Percentiles rank a stretch among this genome's conserved stretches.
Evolutionary conservation across 2,797 vertebrate genomes (phyloP).

Genomic region (Phoxinus dragarum): DNA sequence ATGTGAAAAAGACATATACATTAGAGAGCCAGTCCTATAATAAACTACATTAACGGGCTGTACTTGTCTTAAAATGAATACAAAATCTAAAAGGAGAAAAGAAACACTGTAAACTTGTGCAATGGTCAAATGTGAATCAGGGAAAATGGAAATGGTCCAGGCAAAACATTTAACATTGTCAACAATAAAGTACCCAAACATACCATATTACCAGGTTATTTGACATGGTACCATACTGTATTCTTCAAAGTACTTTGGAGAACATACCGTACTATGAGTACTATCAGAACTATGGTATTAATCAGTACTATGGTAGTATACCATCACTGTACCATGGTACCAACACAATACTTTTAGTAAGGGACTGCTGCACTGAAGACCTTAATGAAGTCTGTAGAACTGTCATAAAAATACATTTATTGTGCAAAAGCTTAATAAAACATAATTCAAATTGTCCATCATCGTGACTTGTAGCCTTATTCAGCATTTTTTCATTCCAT

Average conservation of each 20-base stretch:
- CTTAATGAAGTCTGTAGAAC: background rate
- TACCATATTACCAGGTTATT: background rate
- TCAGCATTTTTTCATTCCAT: background rate
- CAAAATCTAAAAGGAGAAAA: background rate
- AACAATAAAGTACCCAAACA: background rate
- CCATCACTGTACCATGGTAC: background rate
- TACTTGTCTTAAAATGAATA: background rate
- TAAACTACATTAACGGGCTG: conserved; percentile 7
- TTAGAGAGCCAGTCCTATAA: background rate
- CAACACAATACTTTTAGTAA: background rate
- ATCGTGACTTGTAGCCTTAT: background rate
- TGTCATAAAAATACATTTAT: background rate
- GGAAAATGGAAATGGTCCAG: background rate
- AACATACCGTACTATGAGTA: background rate
- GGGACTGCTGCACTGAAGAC: background rate
- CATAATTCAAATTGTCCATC: background rate
- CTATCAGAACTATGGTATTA: background rate
- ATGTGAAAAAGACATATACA: background rate
- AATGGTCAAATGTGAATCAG: background rate
- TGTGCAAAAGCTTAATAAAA: background rate
- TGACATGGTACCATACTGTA: background rate
- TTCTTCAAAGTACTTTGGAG: background rate
- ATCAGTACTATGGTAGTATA: background rate
- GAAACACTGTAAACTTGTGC: background rate
- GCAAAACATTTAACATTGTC: background rate